Evolutionary conservation across 1,140 invertebrate species (phyloP), one percentile per base, ranked within the genome.

Genomic region (Trichonephila clavipes): DNA sequence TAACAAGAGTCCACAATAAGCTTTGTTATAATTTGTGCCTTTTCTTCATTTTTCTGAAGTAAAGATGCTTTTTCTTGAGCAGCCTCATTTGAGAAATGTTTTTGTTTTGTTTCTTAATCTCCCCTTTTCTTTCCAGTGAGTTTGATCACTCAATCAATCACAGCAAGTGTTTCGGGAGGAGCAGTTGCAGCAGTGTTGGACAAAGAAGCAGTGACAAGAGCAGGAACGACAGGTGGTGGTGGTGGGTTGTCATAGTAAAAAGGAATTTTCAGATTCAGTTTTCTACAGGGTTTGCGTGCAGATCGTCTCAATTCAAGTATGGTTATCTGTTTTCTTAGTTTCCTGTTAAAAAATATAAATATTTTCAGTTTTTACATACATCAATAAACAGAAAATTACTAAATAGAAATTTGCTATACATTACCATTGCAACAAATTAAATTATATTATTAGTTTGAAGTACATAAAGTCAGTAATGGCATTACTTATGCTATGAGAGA

Each of bases 241-340:
- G 61, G 87, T 24, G 72, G 72, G 64, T 34, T 94, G 5, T 94
- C 93, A 59, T 94, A 94, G 28, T 94, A 92, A 44, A 87, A 87
- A 44, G 94, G 93, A 64, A 94, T 91, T 40, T 62, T 64, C 18
- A 64, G 64, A 59, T 92, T 88, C 86, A 96, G 93, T 82, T 88
- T 94, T 89, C 95, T 95, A 98, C 98, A 99, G 10, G 98, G 98
- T 95, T 98, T 98, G 85, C 98, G 97, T 40, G 98, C 98, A 62
- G 98, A 97, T 95, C 98, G 97, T 95, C 98, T 97, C 95, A 99
- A 96, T 95, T 99, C 98, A 92, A 97, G 96, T 92, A 97, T 97
- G 88, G 97, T 97, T 94, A 99, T 96, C 95, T 97, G 97, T 96
- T 98, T 97, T 95, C 98, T 97, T 94, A 98, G 96, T 97, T 97